Conservation (phyloP, 2,888 invertebrate species). For the Pteria penguin region DNA sequence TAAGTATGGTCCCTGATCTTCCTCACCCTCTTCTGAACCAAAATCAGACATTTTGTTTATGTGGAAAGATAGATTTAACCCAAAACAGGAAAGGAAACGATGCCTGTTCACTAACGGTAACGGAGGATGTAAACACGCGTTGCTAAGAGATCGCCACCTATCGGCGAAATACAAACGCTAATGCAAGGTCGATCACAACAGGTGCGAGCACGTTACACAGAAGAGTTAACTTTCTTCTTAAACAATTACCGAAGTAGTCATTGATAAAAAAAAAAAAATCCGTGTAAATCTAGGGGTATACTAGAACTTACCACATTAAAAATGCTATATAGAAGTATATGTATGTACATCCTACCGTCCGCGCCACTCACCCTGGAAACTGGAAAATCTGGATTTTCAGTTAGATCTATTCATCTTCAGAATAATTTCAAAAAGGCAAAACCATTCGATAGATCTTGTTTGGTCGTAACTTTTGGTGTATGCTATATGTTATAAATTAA, state of each 20-base stretch:
- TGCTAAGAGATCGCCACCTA: conserved; percentile 16
- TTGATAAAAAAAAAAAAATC: too few species aligned
- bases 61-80: background rate
- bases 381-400: too few species aligned
- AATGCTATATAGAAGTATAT: too few species aligned
- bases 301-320: too few species aligned
- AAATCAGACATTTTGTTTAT: conserved; percentile 72
- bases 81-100: background rate
- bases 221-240: background rate
- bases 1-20: conserved; percentile 77
- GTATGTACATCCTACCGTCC: too few species aligned
- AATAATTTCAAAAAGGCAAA: too few species aligned
- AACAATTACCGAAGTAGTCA: background rate
- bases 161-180: background rate
- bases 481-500: too few species aligned
- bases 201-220: background rate
- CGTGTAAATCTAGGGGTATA: too few species aligned
- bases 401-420: too few species aligned
- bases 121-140: conserved; percentile 32
- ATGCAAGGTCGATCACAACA: background rate
- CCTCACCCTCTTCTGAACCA: conserved; percentile 78
- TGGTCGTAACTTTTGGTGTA: too few species aligned
- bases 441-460: too few species aligned
- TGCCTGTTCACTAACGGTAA: conserved; percentile 11
- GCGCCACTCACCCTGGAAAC: too few species aligned